Evolutionary conservation across 2,888 invertebrate species (phyloP).

Genomic region (Coelogynopora nodosa): DNA sequence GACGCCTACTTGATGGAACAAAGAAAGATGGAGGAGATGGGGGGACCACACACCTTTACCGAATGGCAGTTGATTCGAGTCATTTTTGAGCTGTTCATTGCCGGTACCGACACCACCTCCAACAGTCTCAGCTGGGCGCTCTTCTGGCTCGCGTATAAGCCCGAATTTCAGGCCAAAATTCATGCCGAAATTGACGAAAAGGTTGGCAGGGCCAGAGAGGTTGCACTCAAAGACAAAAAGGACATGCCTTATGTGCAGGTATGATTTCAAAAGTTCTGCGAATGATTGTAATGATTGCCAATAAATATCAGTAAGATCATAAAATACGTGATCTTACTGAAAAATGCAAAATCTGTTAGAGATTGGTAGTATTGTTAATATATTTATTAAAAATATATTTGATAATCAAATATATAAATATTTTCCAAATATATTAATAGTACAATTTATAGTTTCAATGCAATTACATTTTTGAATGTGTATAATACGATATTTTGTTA

Average conservation of each 20-base stretch:
- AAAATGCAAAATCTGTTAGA: too few species aligned
- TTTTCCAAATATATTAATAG: too few species aligned
- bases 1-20: slow-evolving; percentile 47
- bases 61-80: slow-evolving; percentile 47
- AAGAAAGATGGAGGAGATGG: background rate
- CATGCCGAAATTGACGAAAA: slow-evolving; percentile 43
- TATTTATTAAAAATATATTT: too few species aligned
- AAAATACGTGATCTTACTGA: too few species aligned
- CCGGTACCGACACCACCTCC: slow-evolving; percentile 48
- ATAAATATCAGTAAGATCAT: too few species aligned
- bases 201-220: slow-evolving; percentile 42
- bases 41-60: slow-evolving; percentile 16
- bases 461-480: too few species aligned
- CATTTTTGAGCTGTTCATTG: slow-evolving; percentile 48
- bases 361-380: too few species aligned
- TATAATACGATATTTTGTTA: too few species aligned
- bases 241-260: slow-evolving; percentile 40
- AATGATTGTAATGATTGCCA: too few species aligned
- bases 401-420: too few species aligned
- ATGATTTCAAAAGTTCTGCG: too few species aligned
- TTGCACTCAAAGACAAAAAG: slow-evolving; percentile 42
- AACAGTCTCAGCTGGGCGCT: slow-evolving; percentile 47
- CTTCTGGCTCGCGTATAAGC: slow-evolving; percentile 43
- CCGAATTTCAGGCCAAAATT: slow-evolving; percentile 44
- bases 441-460: too few species aligned